phyloP scores from a whole-genome alignment of 2,113 vertebrate species.

The Lepus americanus region DNA sequence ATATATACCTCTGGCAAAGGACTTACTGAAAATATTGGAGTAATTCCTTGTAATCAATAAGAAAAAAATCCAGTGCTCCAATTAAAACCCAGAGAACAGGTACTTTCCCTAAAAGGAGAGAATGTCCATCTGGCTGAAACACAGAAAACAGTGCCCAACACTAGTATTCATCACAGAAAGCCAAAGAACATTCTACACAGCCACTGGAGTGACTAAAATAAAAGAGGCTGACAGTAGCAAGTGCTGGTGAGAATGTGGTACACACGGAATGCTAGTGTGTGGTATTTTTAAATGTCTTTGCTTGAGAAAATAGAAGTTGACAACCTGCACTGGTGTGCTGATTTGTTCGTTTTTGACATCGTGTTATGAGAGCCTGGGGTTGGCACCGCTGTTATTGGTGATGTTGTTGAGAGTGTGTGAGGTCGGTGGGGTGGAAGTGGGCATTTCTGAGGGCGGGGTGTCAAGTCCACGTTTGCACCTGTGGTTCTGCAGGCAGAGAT shows the following conservation, averaged over 20 bases:
- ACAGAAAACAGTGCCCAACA: background rate
- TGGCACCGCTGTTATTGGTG: background rate
- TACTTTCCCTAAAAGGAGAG: background rate
- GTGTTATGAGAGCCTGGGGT: background rate
- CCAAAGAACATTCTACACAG: background rate
- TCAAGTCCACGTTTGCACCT: background rate
- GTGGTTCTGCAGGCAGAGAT: background rate
- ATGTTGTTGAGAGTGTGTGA: background rate
- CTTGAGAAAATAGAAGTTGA: conserved; percentile 2
- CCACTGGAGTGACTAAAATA: background rate
- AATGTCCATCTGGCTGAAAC: background rate
- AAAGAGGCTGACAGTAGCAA: background rate
- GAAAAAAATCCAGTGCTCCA: background rate
- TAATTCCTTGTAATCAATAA: background rate
- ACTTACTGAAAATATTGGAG: background rate
- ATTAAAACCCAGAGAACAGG: background rate
- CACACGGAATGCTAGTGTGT: background rate
- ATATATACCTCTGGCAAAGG: background rate
- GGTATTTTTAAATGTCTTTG: background rate
- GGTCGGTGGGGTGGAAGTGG: background rate
- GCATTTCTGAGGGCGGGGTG: background rate
- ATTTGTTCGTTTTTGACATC: background rate
- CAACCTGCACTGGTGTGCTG: background rate
- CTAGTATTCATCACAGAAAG: conserved; percentile 1
- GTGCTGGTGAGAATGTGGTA: background rate